A percentile compares a stretch with the other conserved stretches of the same genome.
Evolutionary conservation across 2,797 vertebrate genomes (phyloP).

Genomic region (Nyctibius grandis): DNA sequence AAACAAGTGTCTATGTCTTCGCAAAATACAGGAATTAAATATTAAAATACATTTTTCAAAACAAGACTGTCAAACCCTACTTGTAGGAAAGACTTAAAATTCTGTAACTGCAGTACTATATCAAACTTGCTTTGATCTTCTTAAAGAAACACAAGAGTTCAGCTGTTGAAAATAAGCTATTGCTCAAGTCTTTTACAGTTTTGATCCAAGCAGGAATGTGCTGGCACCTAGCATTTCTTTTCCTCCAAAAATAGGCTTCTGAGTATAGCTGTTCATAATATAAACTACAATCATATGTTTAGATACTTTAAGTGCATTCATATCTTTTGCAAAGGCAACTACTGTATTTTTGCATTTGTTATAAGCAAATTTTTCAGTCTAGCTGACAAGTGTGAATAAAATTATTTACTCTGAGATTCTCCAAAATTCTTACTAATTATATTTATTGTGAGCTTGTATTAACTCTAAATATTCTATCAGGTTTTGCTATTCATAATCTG

Average conservation of each 20-base stretch:
- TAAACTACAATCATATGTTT: background rate
- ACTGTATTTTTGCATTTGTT: conserved; percentile 8
- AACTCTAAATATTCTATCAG: background rate
- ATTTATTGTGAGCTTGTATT: conserved; percentile 3
- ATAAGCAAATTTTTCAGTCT: conserved; percentile 43
- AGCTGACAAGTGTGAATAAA: conserved; percentile 50
- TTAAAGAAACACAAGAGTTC: conserved; percentile 1
- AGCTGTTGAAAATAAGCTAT: background rate
- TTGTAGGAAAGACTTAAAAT: conserved; percentile 14
- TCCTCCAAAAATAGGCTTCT: conserved; percentile 6
- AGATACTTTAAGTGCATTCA: background rate
- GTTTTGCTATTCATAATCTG: background rate
- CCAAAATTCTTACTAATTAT: conserved; percentile 37
- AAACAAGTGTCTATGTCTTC: background rate
- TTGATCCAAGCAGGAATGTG: background rate
- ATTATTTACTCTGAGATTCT: conserved; percentile 24
- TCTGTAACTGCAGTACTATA: background rate
- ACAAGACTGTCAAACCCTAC: conserved; percentile 13
- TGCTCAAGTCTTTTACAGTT: conserved; percentile 17
- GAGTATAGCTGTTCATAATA: background rate
- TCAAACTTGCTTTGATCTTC: conserved; percentile 42
- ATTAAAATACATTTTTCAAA: conserved; percentile 55
- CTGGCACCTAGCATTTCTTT: background rate
- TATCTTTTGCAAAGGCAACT: background rate
- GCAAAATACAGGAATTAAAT: conserved; percentile 8